Percentiles rank a stretch among this genome's conserved stretches.
phyloP scores from a whole-genome alignment of 2,888 invertebrate genomes.

The Sicus ferrugineus region DNA sequence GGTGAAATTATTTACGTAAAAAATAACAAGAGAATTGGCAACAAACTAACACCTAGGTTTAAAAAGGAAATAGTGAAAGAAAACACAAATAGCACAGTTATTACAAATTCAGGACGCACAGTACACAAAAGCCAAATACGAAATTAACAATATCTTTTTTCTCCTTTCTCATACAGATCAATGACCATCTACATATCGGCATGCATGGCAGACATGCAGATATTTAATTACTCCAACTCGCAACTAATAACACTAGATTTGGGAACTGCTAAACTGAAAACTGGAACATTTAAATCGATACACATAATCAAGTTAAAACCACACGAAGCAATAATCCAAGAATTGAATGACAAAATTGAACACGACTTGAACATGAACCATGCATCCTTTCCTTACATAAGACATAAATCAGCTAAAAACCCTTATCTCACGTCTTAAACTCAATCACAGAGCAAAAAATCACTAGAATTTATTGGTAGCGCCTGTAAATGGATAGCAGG shows the following conservation, averaged over 20 bases:
- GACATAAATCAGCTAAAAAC: conserved; percentile 2
- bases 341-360: conserved; percentile 2
- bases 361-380: background rate
- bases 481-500: no score
- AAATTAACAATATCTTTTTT: conserved; percentile 1
- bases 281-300: conserved; percentile 34
- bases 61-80: conserved; percentile 36
- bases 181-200: background rate
- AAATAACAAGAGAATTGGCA: conserved; percentile 37
- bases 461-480: no score
- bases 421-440: conserved; percentile 9
- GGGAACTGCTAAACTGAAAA: conserved; percentile 33
- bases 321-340: conserved; percentile 15
- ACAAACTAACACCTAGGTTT: conserved; percentile 34
- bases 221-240: conserved; percentile 37
- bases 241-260: conserved; percentile 31
- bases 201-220: conserved; percentile 30
- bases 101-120: background rate
- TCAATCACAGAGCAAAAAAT: conserved; percentile 15
- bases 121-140: conserved; percentile 8
- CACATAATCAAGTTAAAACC: conserved; percentile 33
- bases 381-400: conserved; percentile 15
- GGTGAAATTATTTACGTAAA: conserved; percentile 38
- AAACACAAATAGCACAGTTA: background rate
- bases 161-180: background rate